Base-by-base conservation (phyloP, 2,888 invertebrate species). In the Mantis religiosa region DNA sequence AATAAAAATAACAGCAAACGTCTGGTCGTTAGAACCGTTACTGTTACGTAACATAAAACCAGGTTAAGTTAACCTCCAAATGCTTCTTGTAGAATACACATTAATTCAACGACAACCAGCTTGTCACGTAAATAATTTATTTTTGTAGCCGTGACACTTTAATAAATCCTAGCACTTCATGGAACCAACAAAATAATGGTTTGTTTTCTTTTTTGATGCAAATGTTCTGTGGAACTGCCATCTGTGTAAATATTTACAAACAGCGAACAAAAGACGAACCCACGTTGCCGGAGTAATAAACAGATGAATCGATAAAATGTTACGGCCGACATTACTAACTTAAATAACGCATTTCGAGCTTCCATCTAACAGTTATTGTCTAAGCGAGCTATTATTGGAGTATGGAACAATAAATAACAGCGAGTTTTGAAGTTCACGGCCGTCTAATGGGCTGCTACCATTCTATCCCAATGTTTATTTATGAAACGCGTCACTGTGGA, bases 351-450 rank as follows among this genome's bases (percentile, higher is more conserved):
- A 71, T 71, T 71, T 71, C 20, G 20, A 25, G 54, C 54, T 15
- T 71, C 25, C 54, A 3, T 71, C 41, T 41, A 41, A 6, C 54
- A 71, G 54, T 20, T 71, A 71, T 71, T 71, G 54, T 71, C 20
- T 71, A 71, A 71, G 20, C 54, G 25, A 15, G 25, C 54, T 20
- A 25, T 71, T 71, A 71, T 71, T 25, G 54, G 54, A 25, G 25
- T 4, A 71, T 71, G 25, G 20, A 82, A 41, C 88, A 90, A n/a
- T 90, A 88, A 28, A 30, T 27, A n/a, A 41, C 41, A 41, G 41
- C 12, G 9, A 12, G 41, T 41, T 41, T 41, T 41, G 41, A 41
- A 41, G 41, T 41, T 41, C 41, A 41, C 41, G 41, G 41, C 41
- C 41, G 12, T 41, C 41, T 41, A 41, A 41, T 41, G 41, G 41